These are phyloP conservation scores for Stenodema calcarata DNA, from an alignment of 2,888 invertebrate species.

Conservation along the genomic window DNA sequence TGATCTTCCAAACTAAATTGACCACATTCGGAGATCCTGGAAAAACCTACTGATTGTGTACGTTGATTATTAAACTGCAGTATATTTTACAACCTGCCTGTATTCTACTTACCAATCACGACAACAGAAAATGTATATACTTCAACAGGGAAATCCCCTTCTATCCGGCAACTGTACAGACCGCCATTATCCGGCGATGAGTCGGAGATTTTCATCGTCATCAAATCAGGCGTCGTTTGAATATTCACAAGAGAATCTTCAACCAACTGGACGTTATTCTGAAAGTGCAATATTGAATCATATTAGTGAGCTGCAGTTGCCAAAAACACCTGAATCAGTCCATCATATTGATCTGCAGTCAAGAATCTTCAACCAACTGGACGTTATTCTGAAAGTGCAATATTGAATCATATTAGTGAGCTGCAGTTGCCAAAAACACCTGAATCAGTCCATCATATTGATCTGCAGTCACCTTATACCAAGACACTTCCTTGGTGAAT, in stretches of 20 bases:
- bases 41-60: too few species aligned
- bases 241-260: neutral
- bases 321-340: too few species aligned
- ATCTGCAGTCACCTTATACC: neutral
- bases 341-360: too few species aligned
- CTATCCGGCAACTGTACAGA: constrained; percentile 1
- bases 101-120: neutral
- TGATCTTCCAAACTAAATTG: too few species aligned
- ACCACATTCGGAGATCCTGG: too few species aligned
- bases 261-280: neutral
- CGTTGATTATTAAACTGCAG: too few species aligned
- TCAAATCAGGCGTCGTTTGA: neutral
- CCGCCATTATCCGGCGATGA: neutral
- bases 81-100: too few species aligned
- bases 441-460: neutral
- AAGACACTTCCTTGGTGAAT: neutral
- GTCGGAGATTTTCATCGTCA: neutral
- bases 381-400: neutral
- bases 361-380: neutral
- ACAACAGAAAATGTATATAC: neutral
- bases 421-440: too few species aligned
- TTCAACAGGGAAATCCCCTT: neutral
- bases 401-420: too few species aligned
- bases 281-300: neutral
- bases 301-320: too few species aligned